Conservation (phyloP, 2,797 vertebrate genomes). For the Crax fasciolata region DNA sequence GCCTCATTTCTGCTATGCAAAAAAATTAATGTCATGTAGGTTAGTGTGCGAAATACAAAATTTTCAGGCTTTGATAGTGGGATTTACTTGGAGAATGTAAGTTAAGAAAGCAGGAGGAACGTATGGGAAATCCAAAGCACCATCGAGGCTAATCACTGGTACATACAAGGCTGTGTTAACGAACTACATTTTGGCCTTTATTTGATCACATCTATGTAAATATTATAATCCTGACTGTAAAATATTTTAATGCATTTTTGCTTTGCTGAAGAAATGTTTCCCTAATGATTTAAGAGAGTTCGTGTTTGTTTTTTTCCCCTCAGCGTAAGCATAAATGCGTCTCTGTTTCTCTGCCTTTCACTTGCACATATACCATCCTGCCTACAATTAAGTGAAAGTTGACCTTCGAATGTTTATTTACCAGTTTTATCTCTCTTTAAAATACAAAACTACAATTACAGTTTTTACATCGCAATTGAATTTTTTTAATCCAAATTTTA, state of each 20-base stretch:
- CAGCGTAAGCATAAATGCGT: not conserved
- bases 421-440: constrained; percentile 31
- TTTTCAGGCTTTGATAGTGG: constrained; percentile 5
- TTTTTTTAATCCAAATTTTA: constrained; percentile 75
- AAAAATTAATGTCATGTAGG: constrained; percentile 12
- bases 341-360: constrained; percentile 51
- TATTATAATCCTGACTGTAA: constrained; percentile 32
- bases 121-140: constrained; percentile 31
- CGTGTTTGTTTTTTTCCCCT: fast-evolving
- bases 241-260: constrained; percentile 67
- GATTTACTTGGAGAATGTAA: constrained; percentile 60
- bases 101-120: constrained; percentile 48
- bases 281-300: constrained; percentile 17
- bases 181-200: constrained; percentile 43
- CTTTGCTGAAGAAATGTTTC: constrained; percentile 57
- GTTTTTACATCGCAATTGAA: constrained; percentile 39
- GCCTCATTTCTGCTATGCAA: constrained; percentile 29
- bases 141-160: not conserved
- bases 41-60: constrained; percentile 44
- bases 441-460: not conserved
- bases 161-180: not conserved
- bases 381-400: constrained; percentile 58
- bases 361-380: not conserved
- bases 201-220: constrained; percentile 60
- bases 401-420: constrained; percentile 55